Evolutionary conservation across 2,888 invertebrate species (phyloP), one percentile per base, ranked within the genome.

Genomic region (Synanthedon vespiformis): DNA sequence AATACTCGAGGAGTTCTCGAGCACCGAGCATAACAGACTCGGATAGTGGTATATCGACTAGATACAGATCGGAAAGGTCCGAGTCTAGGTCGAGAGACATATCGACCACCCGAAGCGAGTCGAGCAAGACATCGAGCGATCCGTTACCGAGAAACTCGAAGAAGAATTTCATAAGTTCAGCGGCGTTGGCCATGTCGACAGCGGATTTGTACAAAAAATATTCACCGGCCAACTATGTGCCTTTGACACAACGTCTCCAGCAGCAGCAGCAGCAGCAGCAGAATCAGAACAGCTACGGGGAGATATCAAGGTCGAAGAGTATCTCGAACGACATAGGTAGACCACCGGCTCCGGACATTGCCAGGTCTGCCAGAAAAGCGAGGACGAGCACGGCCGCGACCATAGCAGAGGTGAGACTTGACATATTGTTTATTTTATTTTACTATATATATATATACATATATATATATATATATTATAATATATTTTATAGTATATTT

Each of bases 131-230:
- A 0, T 74, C 81, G 0, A 72, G 69, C 51, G 70, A 88, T 60
- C 63, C 81, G 58, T 56, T 88, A 56, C 69, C 80, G 54, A 67
- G 89, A 69, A 64, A 58, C 12, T 52, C 57, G 4, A 67, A 74
- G 6, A 61, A 89, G 63, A 71, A 74, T 70, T 80, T 77, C 67
- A 83, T 86, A 65, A 83, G 81, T 61, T 88, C 86, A 5, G 86
- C 86, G 40, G 84, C 88, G 40, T 68, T 88, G 65, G 88, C 85
- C 51, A 91, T 88, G 89, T 91, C 87, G 52, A 89, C 88, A 1
- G 90, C 92, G 40, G 93, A 94, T 58, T 77, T 93, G 57, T 91
- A 92, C 69, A 92, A 91, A 66, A 93, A 92, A 75, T 94, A 94
- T 70, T 93, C 93, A 44, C 92, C 93, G 51, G 89, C 91, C 47